Evolutionary conservation across 1,140 invertebrate species (phyloP).

Genomic region (Phymastichus coffea): DNA sequence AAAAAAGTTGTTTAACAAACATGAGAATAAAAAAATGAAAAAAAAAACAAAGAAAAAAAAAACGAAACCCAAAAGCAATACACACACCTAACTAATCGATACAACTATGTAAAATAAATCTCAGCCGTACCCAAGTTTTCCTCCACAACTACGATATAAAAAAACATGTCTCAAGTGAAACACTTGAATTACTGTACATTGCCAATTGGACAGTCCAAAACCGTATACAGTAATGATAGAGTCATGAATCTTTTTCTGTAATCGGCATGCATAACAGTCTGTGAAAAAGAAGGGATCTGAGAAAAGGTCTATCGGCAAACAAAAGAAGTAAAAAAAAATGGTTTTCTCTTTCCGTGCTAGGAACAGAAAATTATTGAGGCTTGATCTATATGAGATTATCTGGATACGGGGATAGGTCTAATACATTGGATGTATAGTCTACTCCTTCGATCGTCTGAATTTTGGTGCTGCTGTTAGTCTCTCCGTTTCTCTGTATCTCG

Average conservation of each 20-base stretch:
- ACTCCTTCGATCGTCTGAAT: slow-evolving; percentile 23
- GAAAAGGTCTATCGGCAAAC: slow-evolving; percentile 13
- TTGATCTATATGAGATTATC: slow-evolving; percentile 12
- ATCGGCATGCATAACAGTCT: slow-evolving; percentile 14
- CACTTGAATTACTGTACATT: slow-evolving; percentile 20
- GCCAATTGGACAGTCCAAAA: slow-evolving; percentile 23
- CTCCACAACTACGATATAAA: slow-evolving; percentile 9
- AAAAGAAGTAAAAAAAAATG: slow-evolving; percentile 12
- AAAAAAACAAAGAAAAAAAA: slow-evolving; percentile 24
- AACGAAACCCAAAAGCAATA: slow-evolving; percentile 40
- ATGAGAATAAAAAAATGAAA: slow-evolving; percentile 32
- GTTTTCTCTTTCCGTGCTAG: slow-evolving; percentile 24
- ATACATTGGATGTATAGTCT: slow-evolving; percentile 21
- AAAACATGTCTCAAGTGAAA: slow-evolving; percentile 10
- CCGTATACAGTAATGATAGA: slow-evolving; percentile 15
- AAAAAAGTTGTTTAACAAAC: no score
- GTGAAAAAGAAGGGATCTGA: slow-evolving; percentile 11
- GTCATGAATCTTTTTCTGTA: background rate
- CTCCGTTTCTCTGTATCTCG: slow-evolving; percentile 55
- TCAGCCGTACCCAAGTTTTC: slow-evolving; percentile 20
- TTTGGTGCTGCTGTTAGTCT: slow-evolving; percentile 28
- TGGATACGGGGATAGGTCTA: slow-evolving; percentile 7
- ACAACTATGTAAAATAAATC: slow-evolving; percentile 33
- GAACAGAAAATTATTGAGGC: slow-evolving; percentile 13
- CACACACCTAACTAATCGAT: slow-evolving; percentile 36